phyloP scores from a whole-genome alignment of 2,113 vertebrate genomes.

The Passer domesticus region DNA sequence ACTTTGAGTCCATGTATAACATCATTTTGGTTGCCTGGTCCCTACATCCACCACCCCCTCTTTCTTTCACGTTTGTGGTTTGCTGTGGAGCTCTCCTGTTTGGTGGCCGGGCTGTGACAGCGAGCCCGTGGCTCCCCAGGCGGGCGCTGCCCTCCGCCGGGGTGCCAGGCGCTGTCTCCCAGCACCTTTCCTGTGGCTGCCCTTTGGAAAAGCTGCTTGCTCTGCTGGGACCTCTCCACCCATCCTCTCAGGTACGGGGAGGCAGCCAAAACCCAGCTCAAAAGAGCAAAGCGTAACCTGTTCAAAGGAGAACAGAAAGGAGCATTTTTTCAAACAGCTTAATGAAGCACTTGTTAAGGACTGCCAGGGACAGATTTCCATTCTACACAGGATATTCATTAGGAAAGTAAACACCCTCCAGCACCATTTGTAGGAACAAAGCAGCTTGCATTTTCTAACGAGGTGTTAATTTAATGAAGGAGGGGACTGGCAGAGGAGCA shows the following conservation, averaged over 20 bases:
- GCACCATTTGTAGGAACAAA: slow-evolving; percentile 54
- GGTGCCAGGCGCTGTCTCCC: background rate
- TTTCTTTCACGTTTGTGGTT: background rate
- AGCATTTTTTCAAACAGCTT: slow-evolving; percentile 58
- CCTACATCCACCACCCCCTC: too few relatives aligned
- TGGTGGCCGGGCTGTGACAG: fast-evolving
- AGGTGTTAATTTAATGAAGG: slow-evolving; percentile 66
- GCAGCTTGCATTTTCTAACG: slow-evolving; percentile 39
- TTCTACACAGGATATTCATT: slow-evolving; percentile 59
- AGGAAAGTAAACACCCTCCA: slow-evolving; percentile 58
- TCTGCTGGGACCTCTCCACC: slow-evolving; percentile 38
- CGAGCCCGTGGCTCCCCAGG: fast-evolving
- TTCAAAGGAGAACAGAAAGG: slow-evolving; percentile 60
- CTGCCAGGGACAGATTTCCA: slow-evolving; percentile 67
- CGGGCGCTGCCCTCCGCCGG: background rate
- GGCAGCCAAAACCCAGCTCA: slow-evolving; percentile 43
- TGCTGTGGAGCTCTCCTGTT: background rate
- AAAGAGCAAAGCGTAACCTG: slow-evolving; percentile 51
- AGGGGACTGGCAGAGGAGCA: background rate
- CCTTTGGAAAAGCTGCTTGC: background rate
- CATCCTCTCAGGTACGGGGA: slow-evolving; percentile 53
- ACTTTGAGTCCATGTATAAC: background rate
- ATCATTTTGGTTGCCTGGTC: fast-evolving
- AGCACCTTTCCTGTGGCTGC: background rate
- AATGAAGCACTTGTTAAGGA: slow-evolving; percentile 61